Base-by-base conservation (phyloP, 2,888 invertebrate genomes). In the Drosophila meridiana region DNA sequence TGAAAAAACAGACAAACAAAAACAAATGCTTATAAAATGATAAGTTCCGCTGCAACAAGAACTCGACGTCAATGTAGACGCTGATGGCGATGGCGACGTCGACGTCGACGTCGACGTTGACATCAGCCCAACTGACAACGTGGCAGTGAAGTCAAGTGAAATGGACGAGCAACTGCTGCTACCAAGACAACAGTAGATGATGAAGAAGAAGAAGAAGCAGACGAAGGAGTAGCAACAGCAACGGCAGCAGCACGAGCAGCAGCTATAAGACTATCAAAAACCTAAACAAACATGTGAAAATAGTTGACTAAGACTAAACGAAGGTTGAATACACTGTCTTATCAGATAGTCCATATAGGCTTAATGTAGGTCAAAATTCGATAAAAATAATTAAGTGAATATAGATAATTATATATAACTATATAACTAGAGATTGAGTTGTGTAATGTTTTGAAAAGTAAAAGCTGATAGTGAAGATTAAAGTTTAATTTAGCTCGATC, bases 1-100 rank as follows among this genome's bases (percentile, higher is more conserved):
- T 64, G 43, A 64, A 61, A 78, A 83, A 65, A 67, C 73, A 75
- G 58, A 20, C 52, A 32, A 73, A 75, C 65, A 84, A 69, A 76
- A 78, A 85, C 55, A 76, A 86, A 78, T 81, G 84, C 87, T 86
- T 86, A 89, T 83, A 81, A 81, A 85, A 86, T 85, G 85, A 85
- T 87, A 85, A 85, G 85, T 85, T 85, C 48, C 47, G 66, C 62
- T 76, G 61, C 69, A 47, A 58, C 66, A 59, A 76, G 73, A 72
- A 45, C 66, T 55, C 26, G 36, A 66, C 73, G 47, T 42, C 56
- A 43, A 43, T 36, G 52, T 52, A 34, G 52, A 52, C 52, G 52
- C 52, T 34, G 52, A 52, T 32, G 50, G 50, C 45, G 42, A 30
- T 20, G 48, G 26, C 45, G 65, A 38, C n/a, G 65, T n/a, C 28